Evolutionary conservation across 2,797 vertebrate species (phyloP), one percentile per base, ranked within the genome.

Genomic region (Rallus crepitans): DNA sequence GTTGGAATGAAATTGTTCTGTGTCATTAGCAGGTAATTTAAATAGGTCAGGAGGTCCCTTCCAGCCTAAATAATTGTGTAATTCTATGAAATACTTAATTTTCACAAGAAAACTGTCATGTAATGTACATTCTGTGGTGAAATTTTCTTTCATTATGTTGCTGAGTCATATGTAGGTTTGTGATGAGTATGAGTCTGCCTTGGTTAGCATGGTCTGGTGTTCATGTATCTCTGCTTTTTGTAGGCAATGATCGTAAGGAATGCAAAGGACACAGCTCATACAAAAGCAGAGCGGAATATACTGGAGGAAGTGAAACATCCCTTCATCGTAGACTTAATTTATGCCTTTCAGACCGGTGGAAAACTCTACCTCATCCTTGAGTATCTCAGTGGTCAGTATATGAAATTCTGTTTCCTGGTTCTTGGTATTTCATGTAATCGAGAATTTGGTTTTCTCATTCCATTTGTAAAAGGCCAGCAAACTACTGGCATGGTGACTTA

Each of bases 291-390:
- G 98, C 98, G 99, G 95, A 99, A 99, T 98, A 99, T 99, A 96
- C 98, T 99, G 96, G 99, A 99, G 98, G 99, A 99, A 98, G 99
- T 99, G 97, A 99, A 99, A 96, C 99, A 99, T 98, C 99, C 99
- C 82, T 99, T 99, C 98, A 99, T 99, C 20, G 99, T 99, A 52
- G 99, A 99, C 96, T 99, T 99, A 97, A 99, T 99, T 97, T 99
- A 99, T 96, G 99, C 99, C 98, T 99, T 99, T 98, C 99, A 99
- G 98, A 99, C 99, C 5, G 99, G 99, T 96, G 99, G 99, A 94
- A 99, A 99, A 98, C 99, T 99, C 97, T 99, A 99, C 98, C 99
- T 99, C 98, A 99, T 99, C 98, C 98, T 99, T 97, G 99, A 99
- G 98, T 99, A 99, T 98, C 98, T 99, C 97, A 99, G 99, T 76